Conservation (phyloP, 2,113 vertebrate species). For the Lepisosteus osseus region DNA sequence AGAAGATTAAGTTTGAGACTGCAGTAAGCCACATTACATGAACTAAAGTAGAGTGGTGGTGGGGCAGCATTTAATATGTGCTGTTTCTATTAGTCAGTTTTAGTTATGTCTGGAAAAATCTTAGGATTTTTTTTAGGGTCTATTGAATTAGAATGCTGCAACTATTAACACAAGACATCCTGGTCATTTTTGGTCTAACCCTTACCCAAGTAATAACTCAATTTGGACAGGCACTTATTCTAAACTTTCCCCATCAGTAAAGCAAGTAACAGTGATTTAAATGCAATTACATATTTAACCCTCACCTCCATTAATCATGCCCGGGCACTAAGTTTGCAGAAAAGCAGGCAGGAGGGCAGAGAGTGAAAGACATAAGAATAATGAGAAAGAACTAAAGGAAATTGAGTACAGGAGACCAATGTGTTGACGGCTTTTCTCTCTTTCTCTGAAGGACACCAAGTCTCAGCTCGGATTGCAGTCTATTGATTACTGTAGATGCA, state of each 20-base stretch:
- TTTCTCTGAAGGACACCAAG: neutral
- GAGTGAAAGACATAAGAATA: neutral
- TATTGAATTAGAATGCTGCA: neutral
- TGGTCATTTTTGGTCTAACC: neutral
- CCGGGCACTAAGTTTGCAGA: neutral
- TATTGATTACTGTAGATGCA: constrained; percentile 20
- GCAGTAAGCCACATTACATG: too few species aligned
- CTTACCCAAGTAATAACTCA: neutral
- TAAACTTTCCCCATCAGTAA: neutral
- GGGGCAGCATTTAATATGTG: too few species aligned
- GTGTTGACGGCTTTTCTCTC: neutral
- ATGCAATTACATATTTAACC: constrained; percentile 5
- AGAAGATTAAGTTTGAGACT: too few species aligned
- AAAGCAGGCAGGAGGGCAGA: neutral
- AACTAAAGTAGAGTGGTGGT: too few species aligned
- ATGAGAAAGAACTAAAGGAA: neutral
- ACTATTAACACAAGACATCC: constrained; percentile 1
- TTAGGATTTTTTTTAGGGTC: neutral
- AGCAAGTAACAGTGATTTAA: neutral
- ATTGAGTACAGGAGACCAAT: neutral
- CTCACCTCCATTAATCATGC: neutral
- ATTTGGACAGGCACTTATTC: neutral
- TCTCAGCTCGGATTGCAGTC: constrained; percentile 20
- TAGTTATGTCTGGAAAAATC: neutral
- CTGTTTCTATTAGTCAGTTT: too few species aligned